A percentile compares a stretch with the other conserved stretches of the same genome.
phyloP scores from a whole-genome alignment of 2,797 vertebrate genomes.

The Myiothlypis chrysogaster region DNA sequence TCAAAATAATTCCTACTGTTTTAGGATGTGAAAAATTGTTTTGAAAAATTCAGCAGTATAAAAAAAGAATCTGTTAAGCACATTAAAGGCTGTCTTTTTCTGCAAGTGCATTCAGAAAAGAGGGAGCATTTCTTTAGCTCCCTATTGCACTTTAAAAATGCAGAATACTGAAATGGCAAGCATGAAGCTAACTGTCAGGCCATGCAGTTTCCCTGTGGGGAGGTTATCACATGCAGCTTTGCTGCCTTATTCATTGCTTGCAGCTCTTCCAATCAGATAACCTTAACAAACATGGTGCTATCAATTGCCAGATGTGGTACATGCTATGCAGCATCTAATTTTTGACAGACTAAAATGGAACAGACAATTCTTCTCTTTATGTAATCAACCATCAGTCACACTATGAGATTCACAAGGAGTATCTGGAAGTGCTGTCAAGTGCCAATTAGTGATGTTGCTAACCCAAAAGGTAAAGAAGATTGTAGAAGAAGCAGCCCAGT shows the following conservation, averaged over 20 bases:
- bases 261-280: constrained; percentile 40
- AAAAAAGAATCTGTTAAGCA: background rate
- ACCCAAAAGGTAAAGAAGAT: constrained; percentile 64
- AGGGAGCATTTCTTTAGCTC: background rate
- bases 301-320: constrained; percentile 38
- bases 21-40: background rate
- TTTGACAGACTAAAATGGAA: constrained; percentile 33
- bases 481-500: constrained; percentile 40
- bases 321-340: background rate
- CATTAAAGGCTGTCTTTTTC: background rate
- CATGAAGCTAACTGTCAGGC: background rate
- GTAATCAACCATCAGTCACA: constrained; percentile 55
- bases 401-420: constrained; percentile 45
- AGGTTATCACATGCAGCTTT: constrained; percentile 39
- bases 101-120: background rate
- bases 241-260: constrained; percentile 27
- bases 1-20: background rate
- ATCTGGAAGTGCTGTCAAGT: constrained; percentile 66
- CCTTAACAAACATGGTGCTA: constrained; percentile 45
- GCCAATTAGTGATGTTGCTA: constrained; percentile 66
- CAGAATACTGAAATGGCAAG: constrained; percentile 12
- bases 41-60: constrained; percentile 5
- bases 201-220: constrained; percentile 7
- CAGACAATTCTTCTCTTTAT: constrained; percentile 29
- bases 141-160: background rate